Base-by-base conservation (phyloP, 2,113 vertebrate species). In the Microtus pennsylvanicus region DNA sequence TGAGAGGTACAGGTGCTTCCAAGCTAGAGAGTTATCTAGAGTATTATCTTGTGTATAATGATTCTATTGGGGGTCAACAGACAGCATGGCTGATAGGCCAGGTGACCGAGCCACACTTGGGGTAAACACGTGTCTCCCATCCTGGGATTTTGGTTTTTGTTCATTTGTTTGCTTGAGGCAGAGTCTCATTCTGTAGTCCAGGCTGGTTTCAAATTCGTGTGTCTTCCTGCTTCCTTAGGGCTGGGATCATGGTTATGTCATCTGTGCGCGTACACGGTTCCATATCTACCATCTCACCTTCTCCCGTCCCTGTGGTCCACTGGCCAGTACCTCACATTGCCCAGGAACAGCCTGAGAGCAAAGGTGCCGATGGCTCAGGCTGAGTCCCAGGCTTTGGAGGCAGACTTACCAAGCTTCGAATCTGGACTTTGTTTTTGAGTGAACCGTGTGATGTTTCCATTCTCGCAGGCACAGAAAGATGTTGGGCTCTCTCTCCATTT, bases 241-340 rank as follows among this genome's bases (percentile, higher is more conserved):
- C 47, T 83, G 24, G n/a, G n/a, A 42, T 63, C 14, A 28, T 8
- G 13, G 38, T 0, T n/a, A 2, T 42, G 47, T 26, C 77, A 33
- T 21, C 47, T 28, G n/a, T 38, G 12, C 8, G 14, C 14, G 17
- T 5, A 24, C 13, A 38, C 24, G 9, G 22, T 24, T 42, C n/a
- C 13, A 42, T 9, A 42, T 7, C n/a, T 42, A 42, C 28, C 38
- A 21, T 52, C 47, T 52, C 33, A 50, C 7, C 77, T 52, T 21
- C 47, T 50, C 35, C 21, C 33, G 21, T 45, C 38, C 12, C 75
- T 2, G 4, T 2, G 5, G 3, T 35, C 45, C 77, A 0, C 61
- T 11, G 4, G 0, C 82, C 35, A n/a, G 0, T 45, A 1, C 16
- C 26, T 8, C 11, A 0, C 19, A 22, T 45, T 21, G 4, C 47